These are phyloP conservation scores for Psittacula echo DNA, from an alignment of 2,797 vertebrate genomes.

Conservation along the genomic window DNA sequence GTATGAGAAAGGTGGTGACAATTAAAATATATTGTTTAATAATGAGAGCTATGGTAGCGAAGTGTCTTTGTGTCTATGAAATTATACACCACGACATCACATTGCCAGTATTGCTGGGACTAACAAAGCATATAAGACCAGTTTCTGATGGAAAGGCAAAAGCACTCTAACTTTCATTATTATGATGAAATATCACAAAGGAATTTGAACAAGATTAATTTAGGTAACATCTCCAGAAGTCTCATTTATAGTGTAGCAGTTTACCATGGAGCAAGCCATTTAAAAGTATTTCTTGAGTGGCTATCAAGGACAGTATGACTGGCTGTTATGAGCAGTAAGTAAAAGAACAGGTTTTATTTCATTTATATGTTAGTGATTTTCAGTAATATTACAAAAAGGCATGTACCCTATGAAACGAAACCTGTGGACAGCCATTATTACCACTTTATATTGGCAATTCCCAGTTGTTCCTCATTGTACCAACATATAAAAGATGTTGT, in stretches of 20 bases:
- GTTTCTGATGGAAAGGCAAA: constrained; percentile 55
- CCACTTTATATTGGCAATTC: background rate
- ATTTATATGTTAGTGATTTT: constrained; percentile 19
- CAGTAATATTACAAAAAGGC: constrained; percentile 5
- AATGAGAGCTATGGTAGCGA: constrained; percentile 61
- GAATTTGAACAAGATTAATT: constrained; percentile 27
- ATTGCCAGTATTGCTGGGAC: constrained; percentile 3
- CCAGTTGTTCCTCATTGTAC: background rate
- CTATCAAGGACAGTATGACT: background rate
- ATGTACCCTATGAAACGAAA: constrained; percentile 25
- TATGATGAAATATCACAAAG: constrained; percentile 59
- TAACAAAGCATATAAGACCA: constrained; percentile 36
- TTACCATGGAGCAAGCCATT: background rate
- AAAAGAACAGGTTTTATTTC: constrained; percentile 44
- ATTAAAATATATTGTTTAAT: constrained; percentile 75
- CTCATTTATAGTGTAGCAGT: constrained; percentile 22
- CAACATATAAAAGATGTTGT: background rate
- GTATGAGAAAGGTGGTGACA: constrained; percentile 68
- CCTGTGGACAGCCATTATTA: constrained; percentile 26
- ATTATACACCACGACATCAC: constrained; percentile 56
- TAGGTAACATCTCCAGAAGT: constrained; percentile 61
- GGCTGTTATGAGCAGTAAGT: constrained; percentile 41
- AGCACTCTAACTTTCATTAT: constrained; percentile 50
- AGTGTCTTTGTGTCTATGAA: constrained; percentile 70
- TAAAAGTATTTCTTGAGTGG: background rate